Base-by-base conservation (phyloP, 2,888 invertebrate species). In the Scaptomyza flava region DNA sequence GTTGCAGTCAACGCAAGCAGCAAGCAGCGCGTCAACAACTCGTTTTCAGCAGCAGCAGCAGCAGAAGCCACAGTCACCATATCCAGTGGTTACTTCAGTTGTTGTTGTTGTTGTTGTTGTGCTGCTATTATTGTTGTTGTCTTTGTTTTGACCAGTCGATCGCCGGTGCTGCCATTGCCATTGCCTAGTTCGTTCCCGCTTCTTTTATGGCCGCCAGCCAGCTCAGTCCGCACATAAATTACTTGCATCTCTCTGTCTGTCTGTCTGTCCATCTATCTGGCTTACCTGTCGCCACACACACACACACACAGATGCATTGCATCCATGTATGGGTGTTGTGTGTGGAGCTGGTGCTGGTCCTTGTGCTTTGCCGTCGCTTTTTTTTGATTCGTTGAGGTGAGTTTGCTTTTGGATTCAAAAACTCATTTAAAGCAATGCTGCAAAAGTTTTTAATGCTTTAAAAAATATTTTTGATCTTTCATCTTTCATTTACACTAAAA, bases 111-210 rank as follows among this genome's bases (percentile, higher is more conserved):
- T 33, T 68, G n/a, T n/a, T n/a, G n/a, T n/a, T n/a, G n/a, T n/a
- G 61, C 53, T 61, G 30, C 61, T 58, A 38, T 69, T 61, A 41
- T 70, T 62, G 62, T 68, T 62, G 69, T 70, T 70, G 69, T 66
- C 65, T 72, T 76, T 82, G 77, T 83, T 81, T 79, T 85, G 85
- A 82, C 85, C 82, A 82, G 82, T 85, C 77, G 85, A 77, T 81
- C 81, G 73, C 65, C 70, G 56, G 58, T 33, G 42, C 68, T 68
- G 70, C 72, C 68, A 62, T 64, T 62, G 60, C 66, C 72, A 50
- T 64, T 62, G 61, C 70, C 71, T 46, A 53, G 68, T 75, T 78
- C 71, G 61, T 51, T 56, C 45, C 54, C 60, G 56, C 67, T 68
- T 56, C 46, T 52, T 63, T 41, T 70, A 84, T 81, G 81, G 79